Conservation (phyloP, 2,797 vertebrate species). For the Borostomias antarcticus region DNA sequence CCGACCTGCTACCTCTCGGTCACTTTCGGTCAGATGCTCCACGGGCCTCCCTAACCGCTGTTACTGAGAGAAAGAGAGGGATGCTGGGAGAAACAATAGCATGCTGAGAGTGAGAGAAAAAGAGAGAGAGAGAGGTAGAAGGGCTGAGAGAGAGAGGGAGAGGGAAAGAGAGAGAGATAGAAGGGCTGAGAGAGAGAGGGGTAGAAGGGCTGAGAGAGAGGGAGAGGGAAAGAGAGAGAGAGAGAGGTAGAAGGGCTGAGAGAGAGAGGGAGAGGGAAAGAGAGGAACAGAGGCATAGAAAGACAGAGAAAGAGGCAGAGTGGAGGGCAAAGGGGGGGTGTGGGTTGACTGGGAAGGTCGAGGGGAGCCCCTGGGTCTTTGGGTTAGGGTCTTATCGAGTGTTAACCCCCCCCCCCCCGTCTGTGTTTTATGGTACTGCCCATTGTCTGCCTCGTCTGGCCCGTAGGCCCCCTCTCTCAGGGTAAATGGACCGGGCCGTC, state of each 20-base stretch:
- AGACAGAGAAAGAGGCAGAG: neutral
- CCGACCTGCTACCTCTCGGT: too few relatives aligned
- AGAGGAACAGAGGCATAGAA: neutral
- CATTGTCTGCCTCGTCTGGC: conserved; percentile 1
- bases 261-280: neutral
- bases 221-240: conserved; percentile 19
- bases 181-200: too few relatives aligned
- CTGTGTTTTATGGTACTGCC: neutral
- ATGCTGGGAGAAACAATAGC: too few relatives aligned
- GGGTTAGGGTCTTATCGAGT: conserved; percentile 7
- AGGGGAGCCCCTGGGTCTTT: conserved; percentile 10
- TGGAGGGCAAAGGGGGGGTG: neutral
- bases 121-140: too few relatives aligned
- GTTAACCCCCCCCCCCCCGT: conserved; percentile 13
- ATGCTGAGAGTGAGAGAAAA: too few relatives aligned
- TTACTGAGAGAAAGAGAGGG: too few relatives aligned
- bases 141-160: too few relatives aligned
- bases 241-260: neutral
- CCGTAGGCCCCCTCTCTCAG: neutral
- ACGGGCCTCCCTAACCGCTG: too few relatives aligned
- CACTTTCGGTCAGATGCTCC: too few relatives aligned
- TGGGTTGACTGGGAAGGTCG: conserved; percentile 17
- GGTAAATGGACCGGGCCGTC: conserved; percentile 26
- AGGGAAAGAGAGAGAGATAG: too few relatives aligned
- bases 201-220: conserved; percentile 32